phyloP scores from a whole-genome alignment of 2,113 vertebrate genomes.

The Lophotis ruficrista region DNA sequence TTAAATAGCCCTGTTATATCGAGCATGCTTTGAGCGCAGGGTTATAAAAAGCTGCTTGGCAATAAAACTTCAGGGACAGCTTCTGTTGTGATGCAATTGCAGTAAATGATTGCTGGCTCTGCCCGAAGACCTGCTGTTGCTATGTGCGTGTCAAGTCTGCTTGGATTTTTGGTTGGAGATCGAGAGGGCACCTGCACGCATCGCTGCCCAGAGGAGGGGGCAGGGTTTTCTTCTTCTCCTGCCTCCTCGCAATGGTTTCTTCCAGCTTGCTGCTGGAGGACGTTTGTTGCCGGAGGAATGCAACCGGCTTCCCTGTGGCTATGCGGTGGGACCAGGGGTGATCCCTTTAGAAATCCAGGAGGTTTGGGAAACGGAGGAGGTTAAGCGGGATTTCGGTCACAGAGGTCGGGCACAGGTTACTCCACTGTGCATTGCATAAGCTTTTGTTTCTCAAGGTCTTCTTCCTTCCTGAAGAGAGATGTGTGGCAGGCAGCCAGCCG shows the following conservation, averaged over 20 bases:
- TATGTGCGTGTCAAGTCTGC: neutral
- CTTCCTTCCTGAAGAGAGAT: neutral
- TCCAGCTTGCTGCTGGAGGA: neutral
- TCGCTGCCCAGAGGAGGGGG: neutral
- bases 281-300: neutral
- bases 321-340: neutral
- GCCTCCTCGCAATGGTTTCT: neutral
- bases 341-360: neutral
- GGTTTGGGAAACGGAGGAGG: neutral
- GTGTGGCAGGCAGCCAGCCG: neutral
- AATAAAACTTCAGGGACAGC: neutral
- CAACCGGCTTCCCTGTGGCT: neutral
- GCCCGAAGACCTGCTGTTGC: neutral
- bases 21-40: neutral
- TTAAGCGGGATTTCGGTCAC: rapidly evolving
- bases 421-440: neutral
- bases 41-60: neutral
- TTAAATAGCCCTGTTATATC: neutral
- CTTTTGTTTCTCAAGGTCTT: slow-evolving; percentile 36
- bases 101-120: neutral
- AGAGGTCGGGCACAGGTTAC: neutral
- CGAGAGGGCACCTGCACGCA: neutral
- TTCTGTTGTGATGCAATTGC: slow-evolving; percentile 25
- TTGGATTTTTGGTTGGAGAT: neutral
- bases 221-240: neutral